Conservation (phyloP, 2,888 invertebrate genomes). For the Ochropleura plecta region DNA sequence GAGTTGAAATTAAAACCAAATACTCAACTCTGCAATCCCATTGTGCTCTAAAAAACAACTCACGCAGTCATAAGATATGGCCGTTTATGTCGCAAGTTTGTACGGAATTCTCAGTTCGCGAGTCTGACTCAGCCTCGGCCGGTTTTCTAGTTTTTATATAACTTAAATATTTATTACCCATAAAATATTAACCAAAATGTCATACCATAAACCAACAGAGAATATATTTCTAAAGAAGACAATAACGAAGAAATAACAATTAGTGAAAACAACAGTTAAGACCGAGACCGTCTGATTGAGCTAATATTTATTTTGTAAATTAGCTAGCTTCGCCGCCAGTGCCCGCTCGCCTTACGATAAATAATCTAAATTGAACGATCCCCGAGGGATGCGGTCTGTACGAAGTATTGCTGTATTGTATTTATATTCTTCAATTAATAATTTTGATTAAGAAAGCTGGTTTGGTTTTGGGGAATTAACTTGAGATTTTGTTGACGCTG, state of each 20-base stretch:
- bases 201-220: slow-evolving; percentile 22
- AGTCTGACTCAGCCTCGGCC: too few species aligned
- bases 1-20: too few species aligned
- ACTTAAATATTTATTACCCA: neutral
- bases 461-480: slow-evolving; percentile 44
- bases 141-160: too few species aligned
- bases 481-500: slow-evolving; percentile 38
- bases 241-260: slow-evolving; percentile 62
- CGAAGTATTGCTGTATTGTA: slow-evolving; percentile 71
- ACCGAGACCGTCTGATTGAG: slow-evolving; percentile 79
- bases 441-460: slow-evolving; percentile 76
- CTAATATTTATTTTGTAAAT: slow-evolving; percentile 90
- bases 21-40: too few species aligned
- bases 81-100: too few species aligned
- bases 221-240: slow-evolving; percentile 35
- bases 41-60: too few species aligned
- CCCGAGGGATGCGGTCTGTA: slow-evolving; percentile 72
- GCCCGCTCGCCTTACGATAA: slow-evolving; percentile 81
- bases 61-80: too few species aligned
- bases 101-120: too few species aligned
- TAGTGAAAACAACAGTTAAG: slow-evolving; percentile 65
- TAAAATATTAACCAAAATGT: slow-evolving; percentile 21
- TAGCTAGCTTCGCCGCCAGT: slow-evolving; percentile 83
- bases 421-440: slow-evolving; percentile 86
- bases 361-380: slow-evolving; percentile 87